These are phyloP conservation scores for Heterocephalus glaber DNA, from an alignment of 2,113 vertebrate genomes.

Conservation along the genomic window DNA sequence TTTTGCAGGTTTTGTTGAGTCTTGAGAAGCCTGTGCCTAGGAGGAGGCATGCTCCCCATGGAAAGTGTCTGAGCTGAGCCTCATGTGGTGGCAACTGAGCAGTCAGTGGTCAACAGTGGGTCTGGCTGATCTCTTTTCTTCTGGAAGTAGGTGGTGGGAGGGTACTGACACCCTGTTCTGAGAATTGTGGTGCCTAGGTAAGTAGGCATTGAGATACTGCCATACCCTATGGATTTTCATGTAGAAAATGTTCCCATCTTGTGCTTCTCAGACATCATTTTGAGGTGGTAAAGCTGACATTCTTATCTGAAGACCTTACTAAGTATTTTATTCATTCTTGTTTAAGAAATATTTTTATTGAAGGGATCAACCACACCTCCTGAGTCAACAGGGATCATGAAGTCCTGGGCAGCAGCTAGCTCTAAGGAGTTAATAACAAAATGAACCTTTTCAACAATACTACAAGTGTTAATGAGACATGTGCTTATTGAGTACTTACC, in stretches of 20 bases:
- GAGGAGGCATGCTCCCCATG: not conserved
- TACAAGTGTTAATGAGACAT: not conserved
- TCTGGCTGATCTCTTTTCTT: not conserved
- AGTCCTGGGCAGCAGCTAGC: not conserved
- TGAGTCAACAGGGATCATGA: not conserved
- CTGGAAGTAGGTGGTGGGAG: not conserved
- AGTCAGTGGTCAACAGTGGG: not conserved
- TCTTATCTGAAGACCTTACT: not conserved
- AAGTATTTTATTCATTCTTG: not conserved
- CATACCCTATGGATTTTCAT: not conserved
- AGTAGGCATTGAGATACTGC: not conserved
- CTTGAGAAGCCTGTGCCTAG: not conserved
- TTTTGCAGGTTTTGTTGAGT: not conserved
- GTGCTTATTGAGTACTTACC: not conserved
- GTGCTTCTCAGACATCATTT: not conserved
- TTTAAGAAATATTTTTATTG: not conserved
- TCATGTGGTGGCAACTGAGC: fast-evolving
- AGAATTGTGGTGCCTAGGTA: not conserved
- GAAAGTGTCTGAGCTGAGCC: not conserved
- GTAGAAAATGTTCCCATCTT: not conserved
- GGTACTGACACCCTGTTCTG: no score
- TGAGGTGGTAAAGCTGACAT: not conserved
- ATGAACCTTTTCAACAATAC: not conserved
- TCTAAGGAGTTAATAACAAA: not conserved
- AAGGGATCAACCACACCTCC: not conserved